phyloP scores from a whole-genome alignment of 2,888 invertebrate genomes.

The Invenusta paracnida region DNA sequence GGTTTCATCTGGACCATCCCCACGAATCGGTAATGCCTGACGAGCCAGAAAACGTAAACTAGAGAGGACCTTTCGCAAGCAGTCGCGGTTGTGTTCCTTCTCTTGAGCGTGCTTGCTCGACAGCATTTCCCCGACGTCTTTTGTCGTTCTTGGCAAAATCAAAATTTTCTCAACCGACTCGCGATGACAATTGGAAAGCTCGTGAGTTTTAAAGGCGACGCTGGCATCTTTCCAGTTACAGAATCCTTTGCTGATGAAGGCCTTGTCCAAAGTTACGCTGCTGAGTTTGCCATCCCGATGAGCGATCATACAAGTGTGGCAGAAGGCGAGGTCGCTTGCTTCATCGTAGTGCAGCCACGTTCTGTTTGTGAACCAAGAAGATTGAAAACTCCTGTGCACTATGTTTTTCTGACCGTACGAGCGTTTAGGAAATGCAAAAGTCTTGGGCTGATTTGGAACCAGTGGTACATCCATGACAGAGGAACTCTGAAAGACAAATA shows the following conservation, averaged over 20 bases:
- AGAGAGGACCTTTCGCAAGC: constrained; percentile 43
- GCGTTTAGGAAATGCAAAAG: neutral
- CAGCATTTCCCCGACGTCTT: constrained; percentile 28
- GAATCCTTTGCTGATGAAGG: constrained; percentile 45
- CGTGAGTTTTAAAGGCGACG: constrained; percentile 43
- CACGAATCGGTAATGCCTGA: constrained; percentile 46
- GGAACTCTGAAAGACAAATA: too few relatives aligned
- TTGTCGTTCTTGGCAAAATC: neutral
- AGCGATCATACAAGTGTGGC: constrained; percentile 41
- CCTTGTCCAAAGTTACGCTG: constrained; percentile 32
- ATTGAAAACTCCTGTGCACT: constrained; percentile 25
- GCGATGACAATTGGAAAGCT: constrained; percentile 44
- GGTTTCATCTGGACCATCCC: constrained; percentile 44
- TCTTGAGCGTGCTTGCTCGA: constrained; percentile 43
- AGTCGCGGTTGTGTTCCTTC: constrained; percentile 44
- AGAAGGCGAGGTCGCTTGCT: constrained; percentile 37
- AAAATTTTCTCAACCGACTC: constrained; percentile 44
- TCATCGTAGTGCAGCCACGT: constrained; percentile 42
- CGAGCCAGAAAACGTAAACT: constrained; percentile 45
- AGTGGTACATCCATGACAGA: too few relatives aligned
- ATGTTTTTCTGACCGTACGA: neutral
- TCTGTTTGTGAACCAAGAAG: constrained; percentile 36
- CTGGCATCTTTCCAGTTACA: constrained; percentile 47
- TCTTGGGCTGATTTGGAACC: neutral
- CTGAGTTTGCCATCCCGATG: neutral